phyloP scores from a whole-genome alignment of 1,140 invertebrate species.

The Ceratosolen solmsi region DNA sequence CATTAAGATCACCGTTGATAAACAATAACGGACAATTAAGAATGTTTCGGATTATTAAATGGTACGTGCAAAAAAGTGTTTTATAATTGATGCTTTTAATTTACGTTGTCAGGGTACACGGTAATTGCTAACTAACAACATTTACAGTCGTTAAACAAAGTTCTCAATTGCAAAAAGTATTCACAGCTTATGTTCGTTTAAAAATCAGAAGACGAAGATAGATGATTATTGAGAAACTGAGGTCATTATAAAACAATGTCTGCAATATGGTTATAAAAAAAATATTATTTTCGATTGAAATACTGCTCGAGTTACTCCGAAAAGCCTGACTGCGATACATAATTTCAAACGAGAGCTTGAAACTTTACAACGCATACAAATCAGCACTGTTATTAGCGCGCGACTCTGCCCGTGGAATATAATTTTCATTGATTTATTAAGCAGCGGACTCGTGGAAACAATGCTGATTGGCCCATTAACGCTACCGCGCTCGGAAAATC shows the following conservation, averaged over 20 bases:
- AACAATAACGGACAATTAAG: not conserved
- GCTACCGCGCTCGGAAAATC: constrained; percentile 43
- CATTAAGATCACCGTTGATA: not conserved
- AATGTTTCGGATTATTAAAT: not conserved
- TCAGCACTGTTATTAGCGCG: constrained; percentile 18
- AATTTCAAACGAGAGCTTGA: not conserved
- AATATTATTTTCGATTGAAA: constrained; percentile 21
- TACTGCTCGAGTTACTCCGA: not conserved
- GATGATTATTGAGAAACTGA: constrained; percentile 23
- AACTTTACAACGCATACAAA: not conserved
- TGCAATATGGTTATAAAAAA: constrained; percentile 41
- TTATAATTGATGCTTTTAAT: not conserved
- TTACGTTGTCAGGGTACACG: not conserved
- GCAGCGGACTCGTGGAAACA: not conserved
- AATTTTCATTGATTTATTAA: constrained; percentile 45
- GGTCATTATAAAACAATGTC: constrained; percentile 7
- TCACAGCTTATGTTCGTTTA: not conserved
- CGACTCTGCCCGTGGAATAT: constrained; percentile 16
- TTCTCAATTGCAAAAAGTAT: constrained; percentile 6
- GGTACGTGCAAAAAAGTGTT: not conserved
- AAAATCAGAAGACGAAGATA: not conserved
- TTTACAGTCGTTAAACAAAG: not conserved
- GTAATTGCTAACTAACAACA: no score
- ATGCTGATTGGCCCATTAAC: constrained; percentile 33
- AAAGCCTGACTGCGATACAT: not conserved